phyloP scores from a whole-genome alignment of 2,113 vertebrate genomes.

The Girardinichthys multiradiatus region DNA sequence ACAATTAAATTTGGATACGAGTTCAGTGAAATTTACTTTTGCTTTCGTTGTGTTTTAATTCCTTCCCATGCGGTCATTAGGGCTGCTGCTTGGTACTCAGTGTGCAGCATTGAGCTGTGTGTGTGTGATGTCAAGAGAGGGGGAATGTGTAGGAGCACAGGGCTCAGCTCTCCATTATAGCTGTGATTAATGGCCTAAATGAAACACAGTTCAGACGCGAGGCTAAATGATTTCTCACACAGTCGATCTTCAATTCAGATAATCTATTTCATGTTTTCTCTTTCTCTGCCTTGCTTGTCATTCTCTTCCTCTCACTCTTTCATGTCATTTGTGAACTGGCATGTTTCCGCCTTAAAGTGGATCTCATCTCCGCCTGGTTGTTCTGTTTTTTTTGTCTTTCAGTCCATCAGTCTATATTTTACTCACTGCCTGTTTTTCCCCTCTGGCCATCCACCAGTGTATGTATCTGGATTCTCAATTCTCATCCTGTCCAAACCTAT shows the following conservation, averaged over 20 bases:
- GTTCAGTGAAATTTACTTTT: constrained; percentile 46
- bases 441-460: neutral
- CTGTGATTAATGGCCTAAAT: constrained; percentile 66
- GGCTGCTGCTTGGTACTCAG: constrained; percentile 25
- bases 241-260: constrained; percentile 36
- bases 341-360: neutral
- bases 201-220: constrained; percentile 52
- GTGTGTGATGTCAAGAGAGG: constrained; percentile 20
- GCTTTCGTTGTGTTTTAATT: constrained; percentile 38
- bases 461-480: constrained; percentile 17
- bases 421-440: constrained; percentile 12
- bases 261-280: constrained; percentile 41
- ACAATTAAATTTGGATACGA: neutral
- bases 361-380: constrained; percentile 25
- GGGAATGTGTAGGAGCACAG: constrained; percentile 17
- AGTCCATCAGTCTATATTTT: neutral
- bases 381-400: constrained; percentile 25
- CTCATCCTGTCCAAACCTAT: constrained; percentile 29
- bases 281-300: neutral
- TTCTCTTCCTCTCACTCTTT: constrained; percentile 17
- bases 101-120: constrained; percentile 18
- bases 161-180: constrained; percentile 50
- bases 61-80: constrained; percentile 35
- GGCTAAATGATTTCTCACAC: constrained; percentile 49
- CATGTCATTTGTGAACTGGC: constrained; percentile 39